Base-by-base conservation (phyloP, 2,113 vertebrate genomes). In the Leiothrix lutea region DNA sequence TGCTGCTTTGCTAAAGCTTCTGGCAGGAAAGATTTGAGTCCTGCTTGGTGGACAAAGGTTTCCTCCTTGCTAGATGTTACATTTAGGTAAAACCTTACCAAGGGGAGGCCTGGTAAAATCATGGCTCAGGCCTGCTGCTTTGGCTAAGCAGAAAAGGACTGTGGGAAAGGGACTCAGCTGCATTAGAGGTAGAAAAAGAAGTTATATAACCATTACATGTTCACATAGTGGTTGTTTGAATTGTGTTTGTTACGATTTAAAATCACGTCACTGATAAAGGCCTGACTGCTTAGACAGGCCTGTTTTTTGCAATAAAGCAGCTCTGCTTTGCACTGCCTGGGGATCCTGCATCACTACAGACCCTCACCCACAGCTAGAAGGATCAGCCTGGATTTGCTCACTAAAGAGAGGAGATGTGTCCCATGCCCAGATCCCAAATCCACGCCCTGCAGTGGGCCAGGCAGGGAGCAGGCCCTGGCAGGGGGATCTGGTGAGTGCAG, bases 151-250 rank as follows among this genome's bases (percentile, higher is more conserved):
- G 19, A 18, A 44, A 23, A 24, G 19, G 31, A 4, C 60, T 35
- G 6, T 51, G 36, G 36, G 31, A n/a, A 42, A 42, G 23, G 2
- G 29, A 11, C 58, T 22, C 58, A 23, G 31, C 24, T 64, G 75
- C 42, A 51, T 13, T 18, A 10, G 58, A 9, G 11, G 24, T 14
- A 42, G 36, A 17, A 42, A 42, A 78, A 2, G 11, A 11, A 62
- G 9, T 58, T 36, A 2, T 6, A 6, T 13, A 4, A 45, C 11
- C 29, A 13, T 26, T 5, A 8, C 0, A 3, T 22, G 36, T 42
- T n/a, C 47, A 22, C 14, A 14, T 11, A 8, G 11, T n/a, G 13
- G 35, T 5, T 28, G 74, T 36, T 6, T 42, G 47, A 8, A n/a
- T 22, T 5, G 15, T 33, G 35, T 50, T 15, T 40, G 47, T 17